phyloP scores from a whole-genome alignment of 1,140 invertebrate species.

The Bemisia tabaci region DNA sequence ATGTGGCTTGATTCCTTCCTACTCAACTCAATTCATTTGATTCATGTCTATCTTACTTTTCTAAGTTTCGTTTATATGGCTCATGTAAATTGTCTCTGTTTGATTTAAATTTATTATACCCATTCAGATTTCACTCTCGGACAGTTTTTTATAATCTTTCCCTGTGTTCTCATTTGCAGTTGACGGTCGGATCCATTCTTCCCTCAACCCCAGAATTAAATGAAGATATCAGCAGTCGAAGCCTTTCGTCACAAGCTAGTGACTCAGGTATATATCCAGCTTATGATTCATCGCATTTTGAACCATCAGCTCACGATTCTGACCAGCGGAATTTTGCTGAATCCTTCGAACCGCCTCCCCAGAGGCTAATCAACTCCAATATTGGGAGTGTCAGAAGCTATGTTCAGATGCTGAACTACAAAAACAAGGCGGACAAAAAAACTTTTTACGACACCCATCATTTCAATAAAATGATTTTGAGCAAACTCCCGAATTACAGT shows the following conservation, averaged over 20 bases:
- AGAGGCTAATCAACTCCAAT: background rate
- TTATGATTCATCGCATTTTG: background rate
- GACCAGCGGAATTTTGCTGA: background rate
- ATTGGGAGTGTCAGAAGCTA: background rate
- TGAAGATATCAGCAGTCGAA: slow-evolving; percentile 37
- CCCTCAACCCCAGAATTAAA: slow-evolving; percentile 57
- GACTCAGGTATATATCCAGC: slow-evolving; percentile 4
- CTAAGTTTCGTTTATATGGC: too few species aligned
- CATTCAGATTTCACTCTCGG: background rate
- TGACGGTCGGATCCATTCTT: slow-evolving; percentile 36
- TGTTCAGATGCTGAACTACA: background rate
- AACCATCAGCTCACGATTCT: background rate
- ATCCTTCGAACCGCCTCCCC: background rate
- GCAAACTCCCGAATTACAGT: background rate
- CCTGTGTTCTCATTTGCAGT: too few species aligned
- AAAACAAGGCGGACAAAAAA: background rate
- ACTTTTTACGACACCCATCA: background rate
- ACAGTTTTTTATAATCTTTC: too few species aligned
- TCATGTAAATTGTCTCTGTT: too few species aligned
- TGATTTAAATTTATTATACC: too few species aligned
- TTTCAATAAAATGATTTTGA: background rate
- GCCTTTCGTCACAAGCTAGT: slow-evolving; percentile 10
- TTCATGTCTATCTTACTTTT: too few species aligned
- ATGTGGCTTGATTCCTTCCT: too few species aligned
- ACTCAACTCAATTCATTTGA: too few species aligned